These are phyloP conservation scores for Naso thynnoides DNA, from an alignment of 2,797 vertebrate genomes.

Conservation along the genomic window DNA sequence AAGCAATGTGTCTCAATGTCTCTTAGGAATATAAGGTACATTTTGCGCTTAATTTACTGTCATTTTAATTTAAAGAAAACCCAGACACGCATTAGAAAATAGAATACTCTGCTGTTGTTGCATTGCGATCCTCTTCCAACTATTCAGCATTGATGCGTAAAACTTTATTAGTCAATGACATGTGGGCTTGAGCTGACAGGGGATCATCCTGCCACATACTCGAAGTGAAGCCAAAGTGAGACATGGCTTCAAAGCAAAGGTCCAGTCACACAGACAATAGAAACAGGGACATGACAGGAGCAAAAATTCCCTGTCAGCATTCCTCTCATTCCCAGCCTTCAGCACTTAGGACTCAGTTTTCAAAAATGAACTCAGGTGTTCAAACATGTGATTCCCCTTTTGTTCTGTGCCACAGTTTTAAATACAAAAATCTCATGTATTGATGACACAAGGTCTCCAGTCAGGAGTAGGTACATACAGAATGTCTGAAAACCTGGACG, in stretches of 20 bases:
- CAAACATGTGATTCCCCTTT: background rate
- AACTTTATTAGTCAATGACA: constrained; percentile 19
- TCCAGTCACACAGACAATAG: constrained; percentile 68
- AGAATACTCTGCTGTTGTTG: background rate
- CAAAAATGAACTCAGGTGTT: constrained; percentile 9
- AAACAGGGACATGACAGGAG: constrained; percentile 25
- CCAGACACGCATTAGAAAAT: background rate
- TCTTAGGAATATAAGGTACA: background rate
- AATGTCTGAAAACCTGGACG: background rate
- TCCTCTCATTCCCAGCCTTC: constrained; percentile 62
- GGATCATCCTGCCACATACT: constrained; percentile 80
- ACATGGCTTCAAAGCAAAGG: constrained; percentile 61
- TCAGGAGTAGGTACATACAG: background rate
- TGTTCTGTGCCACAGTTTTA: background rate
- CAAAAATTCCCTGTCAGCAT: constrained; percentile 47
- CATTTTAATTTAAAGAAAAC: background rate
- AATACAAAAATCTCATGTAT: background rate
- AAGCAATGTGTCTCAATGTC: no score
- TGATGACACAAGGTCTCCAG: background rate
- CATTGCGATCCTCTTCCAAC: background rate
- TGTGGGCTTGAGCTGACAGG: constrained; percentile 55
- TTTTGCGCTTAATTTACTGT: background rate
- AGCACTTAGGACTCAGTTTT: background rate
- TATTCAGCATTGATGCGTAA: constrained; percentile 8
- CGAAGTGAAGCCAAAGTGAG: constrained; percentile 68